A percentile compares a stretch with the other conserved stretches of the same genome.
These are phyloP conservation scores for Deroptyus accipitrinus DNA, from an alignment of 2,113 vertebrate genomes.

Conservation along the genomic window DNA sequence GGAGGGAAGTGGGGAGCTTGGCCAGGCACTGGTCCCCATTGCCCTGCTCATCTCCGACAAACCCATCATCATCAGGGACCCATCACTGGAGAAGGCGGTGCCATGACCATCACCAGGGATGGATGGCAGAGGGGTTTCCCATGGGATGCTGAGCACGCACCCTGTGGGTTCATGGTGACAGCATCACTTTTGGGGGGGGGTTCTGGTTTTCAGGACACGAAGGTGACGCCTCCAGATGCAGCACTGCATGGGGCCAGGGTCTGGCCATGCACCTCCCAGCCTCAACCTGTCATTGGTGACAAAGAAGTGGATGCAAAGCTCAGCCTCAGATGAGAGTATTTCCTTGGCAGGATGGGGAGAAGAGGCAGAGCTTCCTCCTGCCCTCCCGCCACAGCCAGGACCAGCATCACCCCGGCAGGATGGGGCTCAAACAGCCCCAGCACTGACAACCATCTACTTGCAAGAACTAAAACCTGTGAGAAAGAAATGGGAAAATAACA, in stretches of 20 bases:
- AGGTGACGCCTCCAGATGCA: accelerated
- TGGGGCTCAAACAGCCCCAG: background rate
- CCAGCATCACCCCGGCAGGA: accelerated
- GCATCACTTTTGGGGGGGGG: background rate
- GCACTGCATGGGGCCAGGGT: background rate
- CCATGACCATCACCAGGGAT: accelerated
- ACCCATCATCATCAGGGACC: constrained; percentile 18
- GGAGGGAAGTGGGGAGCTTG: background rate
- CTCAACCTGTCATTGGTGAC: accelerated
- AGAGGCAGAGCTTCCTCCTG: background rate
- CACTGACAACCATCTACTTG: background rate
- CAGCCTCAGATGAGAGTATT: accelerated
- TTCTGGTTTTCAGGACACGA: background rate
- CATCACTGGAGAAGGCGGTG: accelerated
- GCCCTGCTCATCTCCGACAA: constrained; percentile 47
- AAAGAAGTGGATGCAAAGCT: accelerated
- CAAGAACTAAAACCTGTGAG: background rate
- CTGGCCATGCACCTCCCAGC: accelerated
- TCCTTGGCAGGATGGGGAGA: accelerated
- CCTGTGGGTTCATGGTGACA: accelerated
- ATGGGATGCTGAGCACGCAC: background rate
- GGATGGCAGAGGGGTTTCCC: background rate
- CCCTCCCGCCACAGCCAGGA: background rate
- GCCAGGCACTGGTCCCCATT: background rate
- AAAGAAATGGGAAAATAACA: background rate